Evolutionary conservation across 1,140 invertebrate species (phyloP).

Genomic region (Xylocopa sonorina): DNA sequence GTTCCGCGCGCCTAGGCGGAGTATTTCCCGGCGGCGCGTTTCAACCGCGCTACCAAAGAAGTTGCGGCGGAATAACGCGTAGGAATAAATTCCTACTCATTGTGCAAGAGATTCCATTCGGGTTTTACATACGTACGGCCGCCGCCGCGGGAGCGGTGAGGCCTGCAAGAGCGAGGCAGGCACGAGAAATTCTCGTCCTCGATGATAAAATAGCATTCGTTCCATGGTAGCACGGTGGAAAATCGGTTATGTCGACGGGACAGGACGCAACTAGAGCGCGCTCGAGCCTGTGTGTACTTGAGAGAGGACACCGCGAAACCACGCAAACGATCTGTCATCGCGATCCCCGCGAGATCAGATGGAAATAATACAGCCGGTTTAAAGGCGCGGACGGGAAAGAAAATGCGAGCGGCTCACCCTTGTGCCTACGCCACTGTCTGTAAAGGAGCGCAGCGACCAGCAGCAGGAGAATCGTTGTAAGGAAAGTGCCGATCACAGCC

Average conservation of each 20-base stretch:
- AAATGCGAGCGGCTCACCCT: no score
- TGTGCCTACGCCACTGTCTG: constrained; percentile 80
- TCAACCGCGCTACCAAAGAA: not conserved
- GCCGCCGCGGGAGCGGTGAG: not conserved
- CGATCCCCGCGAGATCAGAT: no score
- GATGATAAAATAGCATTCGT: constrained; percentile 25
- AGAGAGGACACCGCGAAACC: not conserved
- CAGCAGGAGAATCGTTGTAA: constrained; percentile 79
- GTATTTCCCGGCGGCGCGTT: not conserved
- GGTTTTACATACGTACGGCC: not conserved
- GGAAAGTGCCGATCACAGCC: constrained; percentile 83
- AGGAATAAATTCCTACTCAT: constrained; percentile 32
- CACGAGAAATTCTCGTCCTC: not conserved
- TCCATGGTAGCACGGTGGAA: not conserved
- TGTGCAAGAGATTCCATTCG: constrained; percentile 33
- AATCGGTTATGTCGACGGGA: not conserved
- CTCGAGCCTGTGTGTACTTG: no score
- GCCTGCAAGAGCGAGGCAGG: not conserved
- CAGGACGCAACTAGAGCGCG: constrained; percentile 11
- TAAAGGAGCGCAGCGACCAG: constrained; percentile 78
- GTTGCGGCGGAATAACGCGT: not conserved
- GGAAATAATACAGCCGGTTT: no score
- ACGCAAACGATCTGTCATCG: constrained; percentile 26
- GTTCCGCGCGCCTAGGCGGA: not conserved
- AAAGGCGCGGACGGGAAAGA: no score